Conservation (phyloP, 2,888 invertebrate genomes). For the Caradrina clavipalpis region DNA sequence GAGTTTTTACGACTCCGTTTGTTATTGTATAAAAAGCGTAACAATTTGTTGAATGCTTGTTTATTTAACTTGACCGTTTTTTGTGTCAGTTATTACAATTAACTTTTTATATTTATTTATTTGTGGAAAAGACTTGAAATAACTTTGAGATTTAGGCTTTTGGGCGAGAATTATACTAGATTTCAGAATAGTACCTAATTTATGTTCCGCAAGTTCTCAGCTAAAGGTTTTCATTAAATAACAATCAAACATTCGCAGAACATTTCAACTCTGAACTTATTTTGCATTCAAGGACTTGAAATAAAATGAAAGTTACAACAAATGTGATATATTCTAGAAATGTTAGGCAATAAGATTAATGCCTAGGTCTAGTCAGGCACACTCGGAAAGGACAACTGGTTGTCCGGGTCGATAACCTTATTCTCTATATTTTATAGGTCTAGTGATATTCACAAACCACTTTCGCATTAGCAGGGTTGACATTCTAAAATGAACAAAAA, state of each 20-base stretch:
- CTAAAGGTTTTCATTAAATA: not conserved
- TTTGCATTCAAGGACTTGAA: slow-evolving; percentile 63
- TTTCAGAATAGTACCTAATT: not conserved
- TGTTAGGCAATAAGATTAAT: slow-evolving; percentile 73
- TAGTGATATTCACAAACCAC: slow-evolving; percentile 40
- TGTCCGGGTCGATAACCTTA: slow-evolving; percentile 76
- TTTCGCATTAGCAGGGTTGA: slow-evolving; percentile 48
- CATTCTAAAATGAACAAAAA: not conserved
- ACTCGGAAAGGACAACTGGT: slow-evolving; percentile 80
- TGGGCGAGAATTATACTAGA: not conserved
- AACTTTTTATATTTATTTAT: not conserved
- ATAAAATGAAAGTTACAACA: slow-evolving; percentile 61
- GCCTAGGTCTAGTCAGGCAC: slow-evolving; percentile 69
- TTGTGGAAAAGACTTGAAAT: not conserved
- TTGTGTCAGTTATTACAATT: slow-evolving; percentile 5
- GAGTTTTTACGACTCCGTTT: slow-evolving; percentile 23
- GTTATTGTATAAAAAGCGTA: slow-evolving; percentile 21
- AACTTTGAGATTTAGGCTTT: not conserved
- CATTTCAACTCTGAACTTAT: slow-evolving; percentile 59
- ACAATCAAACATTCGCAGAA: slow-evolving; percentile 7
- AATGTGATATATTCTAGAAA: slow-evolving; percentile 63
- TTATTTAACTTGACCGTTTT: slow-evolving; percentile 11
- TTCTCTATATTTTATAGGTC: slow-evolving; percentile 55
- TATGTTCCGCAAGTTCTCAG: not conserved
- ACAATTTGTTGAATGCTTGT: slow-evolving; percentile 28